Percentiles rank a stretch among this genome's conserved stretches.
Evolutionary conservation across 2,113 vertebrate genomes (phyloP).

Genomic region (Sciurus niger): DNA sequence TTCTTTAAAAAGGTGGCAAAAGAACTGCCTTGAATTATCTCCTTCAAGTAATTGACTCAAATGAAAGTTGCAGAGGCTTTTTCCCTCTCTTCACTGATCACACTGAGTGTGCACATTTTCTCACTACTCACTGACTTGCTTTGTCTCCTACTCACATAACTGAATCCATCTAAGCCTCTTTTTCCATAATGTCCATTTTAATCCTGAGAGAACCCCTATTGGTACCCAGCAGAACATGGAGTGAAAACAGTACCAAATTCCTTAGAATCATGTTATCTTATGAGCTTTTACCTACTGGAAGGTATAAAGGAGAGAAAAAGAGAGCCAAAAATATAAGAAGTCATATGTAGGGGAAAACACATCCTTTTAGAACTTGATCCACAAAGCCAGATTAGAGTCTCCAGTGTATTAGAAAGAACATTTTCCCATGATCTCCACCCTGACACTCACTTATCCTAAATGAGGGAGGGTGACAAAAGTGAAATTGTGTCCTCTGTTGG

Average conservation of each 20-base stretch:
- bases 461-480: not conserved
- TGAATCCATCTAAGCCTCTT: constrained; percentile 9
- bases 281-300: not conserved
- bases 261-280: constrained; percentile 3
- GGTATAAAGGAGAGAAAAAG: not conserved
- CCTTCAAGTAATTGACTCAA: not conserved
- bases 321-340: not conserved
- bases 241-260: not conserved
- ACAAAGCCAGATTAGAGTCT: not conserved
- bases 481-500: not conserved
- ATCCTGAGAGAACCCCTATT: not conserved
- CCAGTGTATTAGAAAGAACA: not conserved
- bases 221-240: not conserved
- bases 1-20: not conserved
- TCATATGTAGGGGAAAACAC: not conserved
- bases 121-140: not conserved
- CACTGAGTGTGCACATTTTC: not conserved
- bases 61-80: not conserved
- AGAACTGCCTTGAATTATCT: constrained; percentile 35
- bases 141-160: not conserved
- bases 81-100: not conserved
- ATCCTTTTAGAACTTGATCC: not conserved
- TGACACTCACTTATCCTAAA: not conserved
- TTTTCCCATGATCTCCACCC: not conserved
- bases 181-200: not conserved